A percentile compares a stretch with the other conserved stretches of the same genome.
Conservation (phyloP, 2,113 vertebrate genomes). For the Aldabrachelys gigantea region DNA sequence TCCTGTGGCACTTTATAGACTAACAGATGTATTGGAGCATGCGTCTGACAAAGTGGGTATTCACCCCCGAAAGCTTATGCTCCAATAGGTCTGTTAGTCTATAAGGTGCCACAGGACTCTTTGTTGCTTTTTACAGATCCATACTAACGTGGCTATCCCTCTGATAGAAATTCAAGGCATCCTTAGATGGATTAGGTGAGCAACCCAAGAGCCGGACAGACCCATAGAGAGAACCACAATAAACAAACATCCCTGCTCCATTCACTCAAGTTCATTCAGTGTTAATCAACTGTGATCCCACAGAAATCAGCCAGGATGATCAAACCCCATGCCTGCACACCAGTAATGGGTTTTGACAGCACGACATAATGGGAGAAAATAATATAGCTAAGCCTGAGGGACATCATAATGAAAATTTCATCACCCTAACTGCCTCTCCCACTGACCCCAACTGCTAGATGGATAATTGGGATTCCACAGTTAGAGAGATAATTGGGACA, state of each 20-base stretch:
- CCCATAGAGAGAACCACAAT: neutral
- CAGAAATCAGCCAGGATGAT: neutral
- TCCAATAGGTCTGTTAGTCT: too few relatives aligned
- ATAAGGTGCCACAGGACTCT: too few relatives aligned
- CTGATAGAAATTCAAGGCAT: too few relatives aligned
- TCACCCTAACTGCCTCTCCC: neutral
- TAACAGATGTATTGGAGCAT: too few relatives aligned
- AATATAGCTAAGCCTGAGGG: neutral
- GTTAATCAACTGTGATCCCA: neutral
- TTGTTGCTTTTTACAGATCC: too few relatives aligned
- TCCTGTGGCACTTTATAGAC: too few relatives aligned
- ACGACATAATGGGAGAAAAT: conserved; percentile 1
- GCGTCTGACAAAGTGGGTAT: too few relatives aligned
- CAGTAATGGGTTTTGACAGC: neutral
- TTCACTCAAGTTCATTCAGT: rapidly evolving
- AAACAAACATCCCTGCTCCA: neutral
- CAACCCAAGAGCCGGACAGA: neutral
- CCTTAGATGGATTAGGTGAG: neutral
- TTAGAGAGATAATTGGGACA: neutral
- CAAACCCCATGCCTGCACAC: rapidly evolving
- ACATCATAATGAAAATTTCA: neutral
- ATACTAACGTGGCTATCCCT: too few relatives aligned
- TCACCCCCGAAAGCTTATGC: too few relatives aligned
- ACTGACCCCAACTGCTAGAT: neutral
- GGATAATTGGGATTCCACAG: neutral